Conservation (phyloP, 2,113 vertebrate genomes). For the Corythaixoides concolor region DNA sequence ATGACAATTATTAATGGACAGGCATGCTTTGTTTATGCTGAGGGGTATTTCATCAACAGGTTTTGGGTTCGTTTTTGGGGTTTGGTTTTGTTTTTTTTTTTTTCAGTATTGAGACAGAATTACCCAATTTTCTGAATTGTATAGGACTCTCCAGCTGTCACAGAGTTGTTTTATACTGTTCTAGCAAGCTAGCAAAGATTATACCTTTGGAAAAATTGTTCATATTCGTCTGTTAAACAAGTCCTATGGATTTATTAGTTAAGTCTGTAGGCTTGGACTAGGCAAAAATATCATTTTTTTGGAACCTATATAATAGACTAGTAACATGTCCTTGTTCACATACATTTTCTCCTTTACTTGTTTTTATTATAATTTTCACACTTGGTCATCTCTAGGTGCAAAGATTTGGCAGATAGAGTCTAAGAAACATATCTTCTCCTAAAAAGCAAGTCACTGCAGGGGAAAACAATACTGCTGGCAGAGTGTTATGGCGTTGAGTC, state of each 20-base stretch:
- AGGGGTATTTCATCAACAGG: background rate
- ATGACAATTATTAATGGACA: background rate
- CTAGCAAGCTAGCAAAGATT: background rate
- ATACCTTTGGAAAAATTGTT: background rate
- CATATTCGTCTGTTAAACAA: background rate
- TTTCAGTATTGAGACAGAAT: background rate
- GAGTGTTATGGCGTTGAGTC: accelerated
- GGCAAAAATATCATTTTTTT: background rate
- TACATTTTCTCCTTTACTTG: accelerated
- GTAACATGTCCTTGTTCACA: background rate
- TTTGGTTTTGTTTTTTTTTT: background rate
- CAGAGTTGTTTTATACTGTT: background rate
- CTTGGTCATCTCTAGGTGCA: background rate
- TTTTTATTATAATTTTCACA: background rate
- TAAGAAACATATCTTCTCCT: background rate
- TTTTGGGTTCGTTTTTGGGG: no score
- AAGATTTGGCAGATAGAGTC: background rate
- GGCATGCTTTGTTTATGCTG: background rate
- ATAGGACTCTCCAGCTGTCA: background rate
- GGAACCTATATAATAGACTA: background rate
- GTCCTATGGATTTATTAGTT: background rate
- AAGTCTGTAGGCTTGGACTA: background rate
- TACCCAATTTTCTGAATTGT: background rate
- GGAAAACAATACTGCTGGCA: background rate
- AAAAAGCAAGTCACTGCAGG: accelerated